Conservation (phyloP, 2,113 vertebrate species). For the Ceyx cyanopectus region DNA sequence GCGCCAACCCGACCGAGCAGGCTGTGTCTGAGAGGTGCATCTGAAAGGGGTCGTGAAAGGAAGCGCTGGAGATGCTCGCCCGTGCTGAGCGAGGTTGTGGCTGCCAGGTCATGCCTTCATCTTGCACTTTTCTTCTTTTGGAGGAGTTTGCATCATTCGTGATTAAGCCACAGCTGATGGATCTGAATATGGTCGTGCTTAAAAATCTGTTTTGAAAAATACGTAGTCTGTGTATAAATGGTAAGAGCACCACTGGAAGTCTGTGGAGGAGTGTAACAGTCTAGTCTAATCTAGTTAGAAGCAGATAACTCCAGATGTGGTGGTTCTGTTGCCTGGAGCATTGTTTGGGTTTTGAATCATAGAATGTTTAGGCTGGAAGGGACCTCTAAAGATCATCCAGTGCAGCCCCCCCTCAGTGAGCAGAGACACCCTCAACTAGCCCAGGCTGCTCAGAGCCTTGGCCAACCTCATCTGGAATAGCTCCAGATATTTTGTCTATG, state of each 20-base stretch:
- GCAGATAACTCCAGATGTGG: no score
- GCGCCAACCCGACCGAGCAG: neutral
- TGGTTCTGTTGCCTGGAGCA: no score
- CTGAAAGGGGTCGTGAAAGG: neutral
- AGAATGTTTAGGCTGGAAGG: no score
- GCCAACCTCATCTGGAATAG: no score
- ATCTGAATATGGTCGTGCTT: accelerated
- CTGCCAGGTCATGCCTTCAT: neutral
- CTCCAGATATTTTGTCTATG: neutral
- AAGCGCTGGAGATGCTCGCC: neutral
- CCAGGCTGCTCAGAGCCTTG: no score
- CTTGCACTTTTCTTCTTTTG: neutral
- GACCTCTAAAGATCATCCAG: no score
- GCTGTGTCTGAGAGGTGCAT: neutral
- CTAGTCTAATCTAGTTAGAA: neutral
- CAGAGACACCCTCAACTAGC: no score
- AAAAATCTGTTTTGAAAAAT: neutral
- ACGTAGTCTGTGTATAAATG: neutral
- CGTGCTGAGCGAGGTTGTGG: accelerated
- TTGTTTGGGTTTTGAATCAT: no score
- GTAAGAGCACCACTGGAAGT: neutral
- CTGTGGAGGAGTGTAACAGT: neutral
- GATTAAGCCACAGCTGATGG: neutral
- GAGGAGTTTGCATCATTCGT: neutral
- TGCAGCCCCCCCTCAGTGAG: no score